Evolutionary conservation across 2,888 invertebrate species (phyloP).

Genomic region (Gibbula magus): DNA sequence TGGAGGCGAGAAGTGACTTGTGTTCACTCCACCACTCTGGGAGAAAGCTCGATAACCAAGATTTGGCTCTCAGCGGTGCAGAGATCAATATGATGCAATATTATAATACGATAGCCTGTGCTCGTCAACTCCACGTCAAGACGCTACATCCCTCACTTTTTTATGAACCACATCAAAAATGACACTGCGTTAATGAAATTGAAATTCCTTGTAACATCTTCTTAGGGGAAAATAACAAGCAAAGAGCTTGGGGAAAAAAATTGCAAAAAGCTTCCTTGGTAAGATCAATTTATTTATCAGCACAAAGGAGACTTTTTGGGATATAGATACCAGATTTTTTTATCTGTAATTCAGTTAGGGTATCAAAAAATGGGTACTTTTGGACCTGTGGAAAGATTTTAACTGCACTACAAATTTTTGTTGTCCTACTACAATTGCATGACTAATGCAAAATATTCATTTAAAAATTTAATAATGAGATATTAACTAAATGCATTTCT

Average conservation of each 20-base stretch:
- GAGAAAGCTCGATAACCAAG: background rate
- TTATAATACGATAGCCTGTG: background rate
- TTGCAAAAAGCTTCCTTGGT: background rate
- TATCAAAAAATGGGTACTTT: too few species aligned
- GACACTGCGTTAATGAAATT: conserved; percentile 8
- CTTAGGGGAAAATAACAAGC: background rate
- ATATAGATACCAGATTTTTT: too few species aligned
- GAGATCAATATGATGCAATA: background rate
- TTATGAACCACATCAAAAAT: conserved; percentile 8
- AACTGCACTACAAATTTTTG: too few species aligned
- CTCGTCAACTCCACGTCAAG: background rate
- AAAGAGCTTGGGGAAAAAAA: background rate
- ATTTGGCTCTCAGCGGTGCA: background rate
- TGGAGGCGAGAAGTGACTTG: background rate
- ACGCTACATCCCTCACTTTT: background rate
- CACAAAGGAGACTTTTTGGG: background rate
- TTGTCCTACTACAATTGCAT: too few species aligned
- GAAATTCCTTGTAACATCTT: background rate
- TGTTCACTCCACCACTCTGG: background rate
- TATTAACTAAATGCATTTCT: too few species aligned
- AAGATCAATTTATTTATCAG: background rate
- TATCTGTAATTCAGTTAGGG: too few species aligned
- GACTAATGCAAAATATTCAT: too few species aligned
- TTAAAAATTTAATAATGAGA: too few species aligned
- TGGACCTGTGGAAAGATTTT: too few species aligned